Conservation (phyloP, 1,140 invertebrate genomes). For the Penaeus japonicus region DNA sequence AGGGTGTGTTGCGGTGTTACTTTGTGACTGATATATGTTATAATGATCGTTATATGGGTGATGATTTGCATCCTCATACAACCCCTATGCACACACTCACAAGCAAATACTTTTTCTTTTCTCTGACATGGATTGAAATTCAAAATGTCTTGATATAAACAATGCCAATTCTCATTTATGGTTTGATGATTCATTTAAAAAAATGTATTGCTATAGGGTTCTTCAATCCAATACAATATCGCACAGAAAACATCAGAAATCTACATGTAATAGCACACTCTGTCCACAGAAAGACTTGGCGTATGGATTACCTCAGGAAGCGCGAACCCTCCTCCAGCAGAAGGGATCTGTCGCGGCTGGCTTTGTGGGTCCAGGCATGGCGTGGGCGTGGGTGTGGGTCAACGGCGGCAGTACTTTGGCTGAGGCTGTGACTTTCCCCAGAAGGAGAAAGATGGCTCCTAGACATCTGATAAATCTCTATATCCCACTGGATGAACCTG, state of each 20-base stretch:
- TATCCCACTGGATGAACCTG: neutral
- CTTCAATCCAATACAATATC: too few relatives aligned
- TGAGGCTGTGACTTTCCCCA: constrained; percentile 15
- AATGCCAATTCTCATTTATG: too few relatives aligned
- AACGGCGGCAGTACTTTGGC: constrained; percentile 25
- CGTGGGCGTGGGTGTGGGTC: constrained; percentile 38
- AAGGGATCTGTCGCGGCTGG: neutral
- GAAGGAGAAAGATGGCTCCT: neutral
- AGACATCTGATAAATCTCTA: neutral
- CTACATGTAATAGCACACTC: neutral
- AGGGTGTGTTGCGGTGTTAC: neutral
- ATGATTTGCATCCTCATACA: neutral
- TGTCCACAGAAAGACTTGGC: neutral
- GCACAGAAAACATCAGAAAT: neutral
- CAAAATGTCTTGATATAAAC: too few relatives aligned
- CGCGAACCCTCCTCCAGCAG: neutral
- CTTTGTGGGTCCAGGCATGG: constrained; percentile 1
- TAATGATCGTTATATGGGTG: neutral
- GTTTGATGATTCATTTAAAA: too few relatives aligned
- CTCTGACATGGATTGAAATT: too few relatives aligned
- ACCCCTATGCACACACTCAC: too few relatives aligned
- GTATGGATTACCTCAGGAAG: neutral
- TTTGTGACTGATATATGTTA: neutral
- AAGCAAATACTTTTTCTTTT: too few relatives aligned
- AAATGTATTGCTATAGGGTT: too few relatives aligned